Evolutionary conservation across 2,113 vertebrate species (phyloP).

Genomic region (Talpa occidentalis): DNA sequence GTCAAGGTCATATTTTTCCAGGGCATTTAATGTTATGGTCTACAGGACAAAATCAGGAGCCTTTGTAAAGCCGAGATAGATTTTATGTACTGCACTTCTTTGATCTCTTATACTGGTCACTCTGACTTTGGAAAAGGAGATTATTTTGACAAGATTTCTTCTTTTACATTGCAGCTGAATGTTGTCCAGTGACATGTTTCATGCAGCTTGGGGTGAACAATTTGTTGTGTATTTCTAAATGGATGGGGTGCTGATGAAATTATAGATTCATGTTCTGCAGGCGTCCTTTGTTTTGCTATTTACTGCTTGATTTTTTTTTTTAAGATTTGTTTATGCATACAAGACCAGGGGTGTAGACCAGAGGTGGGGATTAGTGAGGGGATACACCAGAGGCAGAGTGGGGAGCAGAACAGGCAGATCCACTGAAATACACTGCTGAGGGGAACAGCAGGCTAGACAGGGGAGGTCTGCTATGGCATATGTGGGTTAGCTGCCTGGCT

Average conservation of each 20-base stretch:
- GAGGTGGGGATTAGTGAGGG: no score
- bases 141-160: slow-evolving; percentile 52
- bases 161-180: slow-evolving; percentile 8
- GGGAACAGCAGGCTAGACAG: no score
- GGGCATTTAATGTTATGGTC: slow-evolving; percentile 44
- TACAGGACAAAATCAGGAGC: slow-evolving; percentile 9
- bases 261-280: not conserved
- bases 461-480: no score
- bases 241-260: not conserved
- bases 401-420: no score
- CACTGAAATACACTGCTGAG: no score
- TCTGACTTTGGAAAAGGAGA: not conserved
- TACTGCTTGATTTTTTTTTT: not conserved
- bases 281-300: not conserved
- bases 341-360: no score
- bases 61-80: slow-evolving; percentile 49
- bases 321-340: no score
- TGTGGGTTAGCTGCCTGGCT: no score
- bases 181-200: not conserved
- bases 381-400: no score
- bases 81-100: slow-evolving; percentile 11
- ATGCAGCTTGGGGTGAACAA: not conserved
- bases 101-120: not conserved
- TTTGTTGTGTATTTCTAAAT: not conserved
- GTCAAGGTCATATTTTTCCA: slow-evolving; percentile 57